Base-by-base conservation (phyloP, 2,888 invertebrate genomes). In the Microplitis manilae region DNA sequence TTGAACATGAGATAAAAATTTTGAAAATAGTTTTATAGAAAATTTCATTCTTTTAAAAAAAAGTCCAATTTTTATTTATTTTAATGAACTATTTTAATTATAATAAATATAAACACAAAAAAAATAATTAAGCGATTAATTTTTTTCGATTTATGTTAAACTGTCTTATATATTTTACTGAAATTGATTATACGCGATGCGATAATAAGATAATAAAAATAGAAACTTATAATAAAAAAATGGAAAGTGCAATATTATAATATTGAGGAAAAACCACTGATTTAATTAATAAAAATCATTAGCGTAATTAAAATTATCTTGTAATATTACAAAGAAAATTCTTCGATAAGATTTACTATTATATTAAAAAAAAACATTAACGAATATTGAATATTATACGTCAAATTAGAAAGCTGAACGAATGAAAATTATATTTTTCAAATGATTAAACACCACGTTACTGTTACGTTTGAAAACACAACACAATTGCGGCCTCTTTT, bases 381-480 rank as follows among this genome's bases (percentile, higher is more conserved):
- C 39, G 38, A 67, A 20, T 30, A 62, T 62, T 15, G 39, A 71
- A 50, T 50, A 50, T 50, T 50, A 8, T 50, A 50, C 38, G 15
- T 6, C 38, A 20, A 62, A 38, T 61, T 71, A 71, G 71, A 71
- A 71, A 71, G 71, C 71, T 71, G 71, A 71, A 71, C 71, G 61
- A 13, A 13, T 50, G 13, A 13, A 50, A 50, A 13, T 50, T 50
- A 50, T 1, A 8, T 50, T 8, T 50, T 50, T 50, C 59, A 70
- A 60, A 70, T 70, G 59, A 67, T 67, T 67, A 67, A 67, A 38
- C 38, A 5, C 38, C 39, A 67, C 13, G n/a, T 13, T 9, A 38
- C 67, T 39, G 39, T 67, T 38, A 6, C 20, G 67, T 67, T 67
- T 39, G 39, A n/a, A 6, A 39, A 40, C n/a, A 68, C 9, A 40